Evolutionary conservation across 2,888 invertebrate species (phyloP), one percentile per base, ranked within the genome.

Genomic region (Tetragonisca angustula): DNA sequence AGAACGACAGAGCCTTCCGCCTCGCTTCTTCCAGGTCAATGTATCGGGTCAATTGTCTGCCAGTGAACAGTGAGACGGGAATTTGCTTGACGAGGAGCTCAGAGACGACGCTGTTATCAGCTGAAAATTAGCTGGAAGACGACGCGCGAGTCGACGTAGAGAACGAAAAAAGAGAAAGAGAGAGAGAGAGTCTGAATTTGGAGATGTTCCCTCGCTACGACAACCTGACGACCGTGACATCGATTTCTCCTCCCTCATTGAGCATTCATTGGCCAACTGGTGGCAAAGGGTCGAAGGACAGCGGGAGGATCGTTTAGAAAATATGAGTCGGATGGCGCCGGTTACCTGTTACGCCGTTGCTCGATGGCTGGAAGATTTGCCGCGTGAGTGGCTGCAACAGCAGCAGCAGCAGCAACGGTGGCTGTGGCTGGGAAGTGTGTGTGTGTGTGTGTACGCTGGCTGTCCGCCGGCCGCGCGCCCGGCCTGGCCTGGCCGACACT

Each of bases 271-370:
- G 6, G 36, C 4, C 32, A 32, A 32, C 32, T 32, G 32, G 9
- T 36, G 5, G 36, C 0, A 36, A 36, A 36, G 36, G 36, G 36
- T 32, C 36, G 9, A 36, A 36, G 6, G 36, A 36, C 74, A 56
- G 61, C 67, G 15, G 75, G 9, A 13, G 6, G n/a, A 52, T n/a
- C 32, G 32, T 32, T 19, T n/a, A 11, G 4, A 36, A 71, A 19
- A 15, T 54, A 49, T 27, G 50, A 15, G 52, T 24, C 24, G 36
- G 36, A 68, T 62, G n/a, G 36, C 64, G 62, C 81, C 36, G 32
- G 32, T 32, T 88, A 88, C 88, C 88, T 88, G 88, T 88, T 88
- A 88, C 88, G 75, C 87, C 84, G 87, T 64, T 54, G 74, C 56
- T 70, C n/a, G 71, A 67, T 21, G 75, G 36, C 52, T 15, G 36